Evolutionary conservation across 2,797 vertebrate species (phyloP), one percentile per base, ranked within the genome.

Genomic region (Amazona finschi): DNA sequence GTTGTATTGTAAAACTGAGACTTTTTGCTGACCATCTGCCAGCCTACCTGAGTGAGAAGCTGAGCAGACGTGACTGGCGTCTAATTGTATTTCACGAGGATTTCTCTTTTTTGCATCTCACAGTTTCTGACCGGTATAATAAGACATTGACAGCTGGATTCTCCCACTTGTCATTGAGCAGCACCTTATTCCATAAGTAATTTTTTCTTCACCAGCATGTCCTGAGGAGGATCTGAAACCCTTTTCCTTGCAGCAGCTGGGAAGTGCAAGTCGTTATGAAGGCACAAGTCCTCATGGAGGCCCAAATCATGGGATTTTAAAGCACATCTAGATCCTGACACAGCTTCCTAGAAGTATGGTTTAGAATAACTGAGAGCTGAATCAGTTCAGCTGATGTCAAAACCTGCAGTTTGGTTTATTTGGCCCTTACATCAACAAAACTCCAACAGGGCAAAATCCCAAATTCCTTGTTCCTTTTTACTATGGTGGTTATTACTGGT

Each of bases 21-120:
- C 65, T 89, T 49, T 93, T 94, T 93, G 83, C 84, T 96, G 89
- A 96, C 93, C 94, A 95, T 93, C 94, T 95, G 94, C 92, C 93
- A 94, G 75, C 90, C 58, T 85, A 85, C 93, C 87, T 96, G 85
- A 94, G 65, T 47, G 85, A 91, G 78, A 71, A 92, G 80, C 52
- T 52, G 75, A 82, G 86, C 52, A 86, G 77, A 93, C 18, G 44
- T 95, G 95, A 69, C 78, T 88, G 77, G 84, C 76, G 92, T 94
- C 70, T 85, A 71, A 65, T 28, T 55, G 38, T 81, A 10, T 84
- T 94, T 64, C 66, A 82, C 33, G 36, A 77, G 24, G 50, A 53
- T 89, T 93, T 91, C 64, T 79, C 44, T 64, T 31, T 43, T 61
- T 93, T 41, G 30, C 69, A 65, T 91, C 85, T 93, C 80, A 60